Evolutionary conservation across 2,797 vertebrate genomes (phyloP), one percentile per base, ranked within the genome.

Genomic region (Gymnothorax reevesii): DNA sequence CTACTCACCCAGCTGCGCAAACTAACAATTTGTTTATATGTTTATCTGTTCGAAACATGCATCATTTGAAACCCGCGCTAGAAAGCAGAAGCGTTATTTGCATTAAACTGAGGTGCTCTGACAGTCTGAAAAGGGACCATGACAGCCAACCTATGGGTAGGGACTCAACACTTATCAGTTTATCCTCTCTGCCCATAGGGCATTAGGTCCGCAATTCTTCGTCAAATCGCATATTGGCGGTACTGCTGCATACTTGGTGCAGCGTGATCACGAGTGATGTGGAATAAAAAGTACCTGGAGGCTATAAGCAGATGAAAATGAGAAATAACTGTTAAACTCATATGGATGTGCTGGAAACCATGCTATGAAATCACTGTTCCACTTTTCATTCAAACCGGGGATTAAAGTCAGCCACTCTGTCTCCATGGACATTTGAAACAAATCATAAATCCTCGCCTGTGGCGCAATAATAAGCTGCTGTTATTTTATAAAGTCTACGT

Each of bases 361-460:
- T 90, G 84, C 86, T 86, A 82, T 85, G 87, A 87, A 87, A 92
- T 84, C 88, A 42, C 88, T 73, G 27, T 82, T 84, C 71, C 73
- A 59, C 12, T 86, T 79, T n/a, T 52, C 84, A 57, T 87, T 71
- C 88, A 88, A 92, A 92, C 66, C 3, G 25, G 88, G 85, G 90
- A 20, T 89, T 83, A 90, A 86, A 86, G 84, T 88, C 15, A 62
- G 55, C 54, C 75, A 54, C 54, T 84, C 20, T 55, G 71, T 88
- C 90, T 91, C 88, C 92, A 73, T 57, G 79, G 90, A 88, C 92
- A 92, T 60, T 85, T 86, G 85, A 84, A 84, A 84, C 83, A 90
- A 90, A 62, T 86, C 91, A 90, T 91, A 90, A 90, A 92, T 90
- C 90, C 91, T 84, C 89, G 92, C 84, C 88, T 57, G 52, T 91